Evolutionary conservation across 2,797 vertebrate genomes (phyloP).

Genomic region (Zenarchopterus dispar): DNA sequence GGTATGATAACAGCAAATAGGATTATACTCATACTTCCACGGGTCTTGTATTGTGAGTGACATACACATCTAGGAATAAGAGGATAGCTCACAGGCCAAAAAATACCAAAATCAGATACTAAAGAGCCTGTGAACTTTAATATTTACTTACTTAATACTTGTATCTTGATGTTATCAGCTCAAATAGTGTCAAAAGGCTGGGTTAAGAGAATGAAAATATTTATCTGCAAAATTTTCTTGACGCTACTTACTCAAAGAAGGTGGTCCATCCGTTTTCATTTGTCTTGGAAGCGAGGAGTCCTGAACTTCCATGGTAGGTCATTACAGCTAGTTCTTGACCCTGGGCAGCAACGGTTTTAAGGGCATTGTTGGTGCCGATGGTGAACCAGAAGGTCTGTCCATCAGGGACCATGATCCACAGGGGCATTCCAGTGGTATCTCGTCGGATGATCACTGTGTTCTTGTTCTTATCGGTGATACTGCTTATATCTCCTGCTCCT

Average conservation of each 20-base stretch:
- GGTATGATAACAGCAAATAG: slow-evolving; percentile 71
- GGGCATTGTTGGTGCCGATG: slow-evolving; percentile 94
- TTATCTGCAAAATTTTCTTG: slow-evolving; percentile 15
- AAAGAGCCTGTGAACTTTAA: slow-evolving; percentile 24
- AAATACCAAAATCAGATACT: slow-evolving; percentile 37
- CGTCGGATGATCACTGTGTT: slow-evolving; percentile 90
- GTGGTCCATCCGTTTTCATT: slow-evolving; percentile 98
- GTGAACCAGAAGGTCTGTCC: slow-evolving; percentile 98
- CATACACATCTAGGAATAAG: slow-evolving; percentile 39
- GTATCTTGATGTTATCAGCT: too few relatives aligned
- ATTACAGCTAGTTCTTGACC: slow-evolving; percentile 93
- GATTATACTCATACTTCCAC: slow-evolving; percentile 64
- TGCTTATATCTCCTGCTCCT: slow-evolving; percentile 88
- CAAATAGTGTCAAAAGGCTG: too few relatives aligned
- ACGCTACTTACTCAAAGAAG: slow-evolving; percentile 95
- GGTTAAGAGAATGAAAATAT: slow-evolving; percentile 11
- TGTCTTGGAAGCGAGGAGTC: slow-evolving; percentile 95
- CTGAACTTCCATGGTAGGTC: slow-evolving; percentile 96
- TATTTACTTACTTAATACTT: not conserved
- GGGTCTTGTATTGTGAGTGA: slow-evolving; percentile 53
- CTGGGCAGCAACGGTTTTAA: slow-evolving; percentile 92
- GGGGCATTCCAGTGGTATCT: slow-evolving; percentile 93
- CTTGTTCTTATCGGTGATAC: slow-evolving; percentile 93
- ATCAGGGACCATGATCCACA: slow-evolving; percentile 94
- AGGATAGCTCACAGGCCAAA: slow-evolving; percentile 21